Percentiles rank a stretch among this genome's conserved stretches.
Conservation (phyloP, 2,888 invertebrate species). For the Diaprepes abbreviatus region DNA sequence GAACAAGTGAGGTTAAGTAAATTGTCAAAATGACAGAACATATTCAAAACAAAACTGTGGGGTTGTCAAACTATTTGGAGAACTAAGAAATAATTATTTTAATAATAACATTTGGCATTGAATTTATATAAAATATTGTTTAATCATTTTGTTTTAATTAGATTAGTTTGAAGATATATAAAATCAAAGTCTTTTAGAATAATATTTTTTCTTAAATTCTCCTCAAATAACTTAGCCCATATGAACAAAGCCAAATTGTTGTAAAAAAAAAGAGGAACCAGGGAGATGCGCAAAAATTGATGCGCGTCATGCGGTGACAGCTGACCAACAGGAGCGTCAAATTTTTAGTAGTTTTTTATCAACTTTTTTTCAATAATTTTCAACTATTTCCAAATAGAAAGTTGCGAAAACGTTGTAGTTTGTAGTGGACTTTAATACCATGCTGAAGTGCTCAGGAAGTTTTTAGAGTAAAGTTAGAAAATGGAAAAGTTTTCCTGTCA, state of each 20-base stretch:
- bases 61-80: no score
- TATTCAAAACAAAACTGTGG: no score
- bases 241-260: neutral
- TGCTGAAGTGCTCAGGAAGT: neutral
- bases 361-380: slow-evolving; percentile 10
- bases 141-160: no score
- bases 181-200: no score
- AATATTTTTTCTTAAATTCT: no score
- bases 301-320: slow-evolving; percentile 10
- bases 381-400: neutral
- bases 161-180: no score
- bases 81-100: no score
- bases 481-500: slow-evolving; percentile 28
- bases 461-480: slow-evolving; percentile 11
- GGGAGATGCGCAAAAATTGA: neutral
- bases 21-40: slow-evolving; percentile 7
- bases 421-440: slow-evolving; percentile 10
- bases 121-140: no score
- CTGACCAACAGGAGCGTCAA: slow-evolving; percentile 13
- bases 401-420: neutral
- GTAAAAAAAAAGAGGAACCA: neutral
- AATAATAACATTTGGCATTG: no score
- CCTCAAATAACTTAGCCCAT: neutral
- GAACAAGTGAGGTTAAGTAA: neutral
- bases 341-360: neutral